These are phyloP conservation scores for Drosophila novamexicana DNA, from an alignment of 1,140 invertebrate species.

Conservation along the genomic window DNA sequence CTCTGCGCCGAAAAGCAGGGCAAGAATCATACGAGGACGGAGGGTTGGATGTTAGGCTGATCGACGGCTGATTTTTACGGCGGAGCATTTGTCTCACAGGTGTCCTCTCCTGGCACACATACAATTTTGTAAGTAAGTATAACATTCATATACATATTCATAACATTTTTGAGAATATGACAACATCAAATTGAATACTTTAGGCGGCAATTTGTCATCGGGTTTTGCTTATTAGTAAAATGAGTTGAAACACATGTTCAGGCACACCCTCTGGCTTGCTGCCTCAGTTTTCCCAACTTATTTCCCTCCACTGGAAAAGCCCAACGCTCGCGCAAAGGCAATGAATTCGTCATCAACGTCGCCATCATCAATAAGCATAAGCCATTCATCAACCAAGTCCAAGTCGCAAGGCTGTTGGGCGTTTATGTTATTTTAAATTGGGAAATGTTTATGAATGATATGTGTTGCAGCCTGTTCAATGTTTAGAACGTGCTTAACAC, in stretches of 20 bases:
- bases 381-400: slow-evolving; percentile 56
- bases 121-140: background rate
- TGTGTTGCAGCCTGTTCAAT: slow-evolving; percentile 5
- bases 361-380: slow-evolving; percentile 59
- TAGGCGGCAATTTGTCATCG: slow-evolving; percentile 69
- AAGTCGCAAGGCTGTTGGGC: slow-evolving; percentile 5
- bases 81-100: background rate
- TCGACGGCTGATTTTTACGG: background rate
- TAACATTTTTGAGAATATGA: slow-evolving; percentile 32
- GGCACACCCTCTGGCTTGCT: background rate
- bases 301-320: background rate
- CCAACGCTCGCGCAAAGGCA: background rate
- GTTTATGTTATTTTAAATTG: slow-evolving; percentile 36
- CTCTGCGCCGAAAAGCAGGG: slow-evolving; percentile 23
- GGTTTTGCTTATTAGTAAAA: slow-evolving; percentile 78
- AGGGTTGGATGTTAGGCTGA: background rate
- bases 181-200: slow-evolving; percentile 60
- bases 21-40: slow-evolving; percentile 24
- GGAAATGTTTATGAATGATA: slow-evolving; percentile 46
- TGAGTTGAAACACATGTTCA: slow-evolving; percentile 75
- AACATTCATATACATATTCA: background rate
- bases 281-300: background rate
- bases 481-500: slow-evolving; percentile 33
- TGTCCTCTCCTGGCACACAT: too few species aligned
- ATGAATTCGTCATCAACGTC: slow-evolving; percentile 24